phyloP scores from a whole-genome alignment of 1,140 invertebrate species.

The Anastrepha obliqua region DNA sequence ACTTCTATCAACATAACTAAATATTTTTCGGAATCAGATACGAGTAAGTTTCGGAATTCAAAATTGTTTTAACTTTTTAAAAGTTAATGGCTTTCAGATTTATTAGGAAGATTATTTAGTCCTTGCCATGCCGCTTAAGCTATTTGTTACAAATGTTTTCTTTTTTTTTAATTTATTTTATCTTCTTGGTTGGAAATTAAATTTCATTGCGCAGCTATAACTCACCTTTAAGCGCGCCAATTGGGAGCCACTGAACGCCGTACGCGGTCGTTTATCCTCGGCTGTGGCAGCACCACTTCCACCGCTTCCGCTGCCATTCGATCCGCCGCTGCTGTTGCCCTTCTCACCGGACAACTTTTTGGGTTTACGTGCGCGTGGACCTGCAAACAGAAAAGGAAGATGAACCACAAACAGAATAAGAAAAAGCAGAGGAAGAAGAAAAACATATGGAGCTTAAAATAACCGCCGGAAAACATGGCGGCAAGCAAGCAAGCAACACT shows the following conservation, averaged over 20 bases:
- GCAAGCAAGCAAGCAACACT: background rate
- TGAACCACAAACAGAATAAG: background rate
- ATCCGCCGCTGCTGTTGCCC: slow-evolving; percentile 37
- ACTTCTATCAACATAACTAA: no score
- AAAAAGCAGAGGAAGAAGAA: background rate
- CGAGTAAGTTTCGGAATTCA: no score
- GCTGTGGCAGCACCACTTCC: slow-evolving; percentile 72
- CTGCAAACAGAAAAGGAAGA: slow-evolving; percentile 77
- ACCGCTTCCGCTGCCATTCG: slow-evolving; percentile 55
- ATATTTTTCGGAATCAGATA: no score
- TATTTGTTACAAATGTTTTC: background rate
- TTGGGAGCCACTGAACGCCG: slow-evolving; percentile 97
- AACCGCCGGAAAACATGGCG: background rate
- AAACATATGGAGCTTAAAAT: background rate
- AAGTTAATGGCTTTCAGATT: no score
- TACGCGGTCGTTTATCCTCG: slow-evolving; percentile 96
- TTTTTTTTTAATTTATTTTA: no score
- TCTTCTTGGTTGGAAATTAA: background rate
- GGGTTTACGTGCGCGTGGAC: slow-evolving; percentile 90
- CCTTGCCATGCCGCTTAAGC: background rate
- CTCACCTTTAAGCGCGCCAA: slow-evolving; percentile 89
- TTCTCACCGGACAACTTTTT: slow-evolving; percentile 79
- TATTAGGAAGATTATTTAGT: no score
- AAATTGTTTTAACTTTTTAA: no score
- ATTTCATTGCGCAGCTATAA: slow-evolving; percentile 52